These are phyloP conservation scores for Erynnis tages DNA, from an alignment of 2,888 invertebrate species.

Conservation along the genomic window DNA sequence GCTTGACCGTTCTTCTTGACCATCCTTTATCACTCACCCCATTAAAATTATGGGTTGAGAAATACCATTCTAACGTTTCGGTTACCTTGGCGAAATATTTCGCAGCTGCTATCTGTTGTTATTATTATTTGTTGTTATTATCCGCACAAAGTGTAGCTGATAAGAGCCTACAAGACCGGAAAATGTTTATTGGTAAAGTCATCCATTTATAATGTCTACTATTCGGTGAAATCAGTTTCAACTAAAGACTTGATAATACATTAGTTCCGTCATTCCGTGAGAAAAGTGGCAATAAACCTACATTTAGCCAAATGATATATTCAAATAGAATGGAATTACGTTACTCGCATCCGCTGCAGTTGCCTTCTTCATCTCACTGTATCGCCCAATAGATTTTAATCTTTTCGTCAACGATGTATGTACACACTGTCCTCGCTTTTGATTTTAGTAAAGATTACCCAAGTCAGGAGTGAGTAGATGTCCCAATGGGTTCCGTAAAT, in stretches of 20 bases:
- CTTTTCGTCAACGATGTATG: conserved; percentile 72
- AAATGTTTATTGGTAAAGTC: conserved; percentile 22
- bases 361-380: conserved; percentile 63
- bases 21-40: conserved; percentile 53
- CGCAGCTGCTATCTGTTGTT: conserved; percentile 46
- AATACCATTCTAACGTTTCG: conserved; percentile 47
- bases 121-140: conserved; percentile 32
- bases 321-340: conserved; percentile 77
- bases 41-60: conserved; percentile 55
- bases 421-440: conserved; percentile 58
- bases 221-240: conserved; percentile 75
- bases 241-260: conserved; percentile 75
- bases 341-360: conserved; percentile 73
- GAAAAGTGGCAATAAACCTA: conserved; percentile 81
- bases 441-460: conserved; percentile 59
- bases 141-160: no score
- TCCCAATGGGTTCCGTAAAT: conserved; percentile 39
- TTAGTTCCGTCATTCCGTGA: conserved; percentile 81
- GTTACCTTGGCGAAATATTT: conserved; percentile 51
- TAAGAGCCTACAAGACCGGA: no score
- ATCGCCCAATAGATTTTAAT: conserved; percentile 65
- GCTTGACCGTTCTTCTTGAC: conserved; percentile 72
- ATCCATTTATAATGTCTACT: conserved; percentile 59
- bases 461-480: conserved; percentile 45
- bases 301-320: conserved; percentile 77